Conservation (phyloP, 2,888 invertebrate genomes). For the Myopa tessellatipennis region DNA sequence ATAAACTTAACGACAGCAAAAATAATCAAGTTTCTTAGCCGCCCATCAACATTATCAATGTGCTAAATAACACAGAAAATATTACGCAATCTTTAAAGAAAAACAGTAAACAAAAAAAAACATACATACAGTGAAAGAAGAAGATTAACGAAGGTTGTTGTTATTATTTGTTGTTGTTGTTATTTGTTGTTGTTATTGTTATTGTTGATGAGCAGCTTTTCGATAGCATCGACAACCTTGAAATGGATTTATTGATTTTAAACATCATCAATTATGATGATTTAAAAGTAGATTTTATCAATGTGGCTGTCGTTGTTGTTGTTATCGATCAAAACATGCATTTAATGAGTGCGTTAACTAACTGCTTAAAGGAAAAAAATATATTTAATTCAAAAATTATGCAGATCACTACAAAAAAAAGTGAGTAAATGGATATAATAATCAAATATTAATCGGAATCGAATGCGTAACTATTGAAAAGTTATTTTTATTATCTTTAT, state of each 20-base stretch:
- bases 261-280: constrained; percentile 8
- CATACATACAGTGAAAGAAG: not conserved
- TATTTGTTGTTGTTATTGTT: not conserved
- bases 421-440: not conserved
- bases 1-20: not conserved
- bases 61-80: constrained; percentile 7
- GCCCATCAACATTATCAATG: not conserved
- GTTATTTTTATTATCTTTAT: not conserved
- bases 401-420: not conserved
- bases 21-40: constrained; percentile 12
- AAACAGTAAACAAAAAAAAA: not conserved
- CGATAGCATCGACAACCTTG: constrained; percentile 31
- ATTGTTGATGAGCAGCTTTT: constrained; percentile 12
- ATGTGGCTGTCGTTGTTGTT: not conserved
- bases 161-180: not conserved
- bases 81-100: constrained; percentile 3
- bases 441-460: not conserved
- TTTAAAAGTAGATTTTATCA: not conserved
- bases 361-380: not conserved
- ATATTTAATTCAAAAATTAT: not conserved
- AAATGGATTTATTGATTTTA: constrained; percentile 32
- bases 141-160: not conserved
- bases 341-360: not conserved
- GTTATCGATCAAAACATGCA: constrained; percentile 9
- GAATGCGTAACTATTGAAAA: not conserved